Base-by-base conservation (phyloP, 2,113 vertebrate species). In the Rhinoderma darwinii region DNA sequence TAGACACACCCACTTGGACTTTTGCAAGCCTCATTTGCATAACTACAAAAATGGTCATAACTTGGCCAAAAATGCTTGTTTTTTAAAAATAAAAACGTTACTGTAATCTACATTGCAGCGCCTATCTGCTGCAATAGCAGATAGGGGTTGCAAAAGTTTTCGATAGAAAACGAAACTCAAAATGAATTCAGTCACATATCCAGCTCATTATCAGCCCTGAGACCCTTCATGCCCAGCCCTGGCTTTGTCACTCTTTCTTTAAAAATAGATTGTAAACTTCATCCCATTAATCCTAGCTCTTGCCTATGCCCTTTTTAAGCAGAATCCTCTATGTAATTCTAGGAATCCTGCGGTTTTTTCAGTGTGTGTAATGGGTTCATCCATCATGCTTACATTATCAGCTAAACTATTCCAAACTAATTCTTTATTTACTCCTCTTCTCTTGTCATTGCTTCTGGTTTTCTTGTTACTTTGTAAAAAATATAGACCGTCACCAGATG, bases 301-400 rank as follows among this genome's bases (percentile, higher is more conserved):
- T 25, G 44, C 47, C 27, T 25, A 37, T 80, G 77, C 51, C 82
- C 47, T 25, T 83, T 83, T 83, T 73, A 32, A 83, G 41, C 82
- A 50, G 44, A 37, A 37, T 54, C 70, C 32, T 56, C 47, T 73
- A 51, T 84, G 70, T 74, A 41, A 74, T 83, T 43, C 44, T 18
- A 56, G 50, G 66, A 72, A 74, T 84, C 70, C 47, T 74, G 68
- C 74, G 70, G 30, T 56, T 72, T 68, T 72, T 37, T 20, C 27
- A n/a, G 66, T 73, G 15, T 72, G 30, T 83, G 18, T 83, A 72
- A 72, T 22, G 61, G 72, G 61, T 51, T 32, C 47, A 73, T 83
- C 43, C 41, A 70, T 70, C 66, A 70, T 12, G 17, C 59, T 25
- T 70, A 32, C 43, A 68, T 82, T 82, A 66, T 63, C 43, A 47